Evolutionary conservation across 1,140 invertebrate species (phyloP).

Genomic region (Cyrtorhinus lividipennis): DNA sequence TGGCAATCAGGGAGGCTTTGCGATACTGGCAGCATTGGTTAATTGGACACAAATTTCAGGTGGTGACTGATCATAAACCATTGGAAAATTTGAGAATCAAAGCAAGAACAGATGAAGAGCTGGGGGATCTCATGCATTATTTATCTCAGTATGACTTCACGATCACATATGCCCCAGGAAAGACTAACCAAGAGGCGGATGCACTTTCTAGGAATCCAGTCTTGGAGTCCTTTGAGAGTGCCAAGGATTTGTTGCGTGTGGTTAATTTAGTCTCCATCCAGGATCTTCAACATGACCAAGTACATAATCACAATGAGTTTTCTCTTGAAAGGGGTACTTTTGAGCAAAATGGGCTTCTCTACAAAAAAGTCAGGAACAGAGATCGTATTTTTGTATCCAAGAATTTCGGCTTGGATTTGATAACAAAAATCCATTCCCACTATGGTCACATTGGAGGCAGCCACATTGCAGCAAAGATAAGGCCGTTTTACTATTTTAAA

Average conservation of each 20-base stretch:
- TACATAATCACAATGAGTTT: neutral
- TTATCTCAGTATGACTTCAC: constrained; percentile 28
- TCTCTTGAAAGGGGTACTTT: neutral
- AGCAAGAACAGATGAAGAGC: constrained; percentile 27
- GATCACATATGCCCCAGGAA: constrained; percentile 23
- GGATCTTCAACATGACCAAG: neutral
- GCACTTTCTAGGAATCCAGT: constrained; percentile 24
- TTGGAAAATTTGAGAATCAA: constrained; percentile 31
- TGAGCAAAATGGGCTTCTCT: constrained; percentile 6
- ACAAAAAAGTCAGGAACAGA: constrained; percentile 22
- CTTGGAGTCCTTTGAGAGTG: constrained; percentile 20
- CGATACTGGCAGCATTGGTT: constrained; percentile 31
- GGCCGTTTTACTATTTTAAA: constrained; percentile 24
- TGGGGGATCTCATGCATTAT: constrained; percentile 30
- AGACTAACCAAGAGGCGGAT: constrained; percentile 23
- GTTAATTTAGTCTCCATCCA: constrained; percentile 21
- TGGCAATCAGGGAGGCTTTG: constrained; percentile 30
- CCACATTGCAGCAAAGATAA: constrained; percentile 24
- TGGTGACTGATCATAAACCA: constrained; percentile 31
- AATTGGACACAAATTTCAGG: constrained; percentile 28
- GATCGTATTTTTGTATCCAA: constrained; percentile 22
- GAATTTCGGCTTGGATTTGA: constrained; percentile 22
- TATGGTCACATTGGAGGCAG: constrained; percentile 23
- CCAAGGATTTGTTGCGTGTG: constrained; percentile 21
- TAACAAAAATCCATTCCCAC: constrained; percentile 23